Conservation (phyloP, 2,888 invertebrate species). For the Trissolcus japonicus region DNA sequence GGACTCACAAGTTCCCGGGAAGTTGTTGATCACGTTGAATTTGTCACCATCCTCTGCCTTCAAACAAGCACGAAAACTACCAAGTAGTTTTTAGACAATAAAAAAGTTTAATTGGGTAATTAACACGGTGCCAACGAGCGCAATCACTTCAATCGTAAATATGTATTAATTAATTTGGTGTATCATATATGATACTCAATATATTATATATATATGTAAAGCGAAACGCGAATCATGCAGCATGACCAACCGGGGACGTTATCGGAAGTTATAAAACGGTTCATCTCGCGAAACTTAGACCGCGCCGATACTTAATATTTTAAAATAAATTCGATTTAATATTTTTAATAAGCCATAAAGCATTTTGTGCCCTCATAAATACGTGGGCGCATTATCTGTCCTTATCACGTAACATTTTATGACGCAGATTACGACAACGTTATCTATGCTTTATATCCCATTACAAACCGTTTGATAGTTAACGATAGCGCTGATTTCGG, state of each 20-base stretch:
- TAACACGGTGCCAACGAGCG: conserved; percentile 5
- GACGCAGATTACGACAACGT: conserved; percentile 55
- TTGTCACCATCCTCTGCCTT: conserved; percentile 35
- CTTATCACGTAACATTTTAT: conserved; percentile 54
- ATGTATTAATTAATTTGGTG: background rate
- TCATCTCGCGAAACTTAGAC: background rate
- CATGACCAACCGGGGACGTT: too few relatives aligned
- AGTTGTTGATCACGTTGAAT: conserved; percentile 49
- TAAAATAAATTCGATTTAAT: conserved; percentile 32
- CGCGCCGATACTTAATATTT: conserved; percentile 24
- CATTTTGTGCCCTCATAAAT: conserved; percentile 49
- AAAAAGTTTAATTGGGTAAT: conserved; percentile 42
- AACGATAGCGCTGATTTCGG: conserved; percentile 53
- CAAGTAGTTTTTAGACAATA: conserved; percentile 19
- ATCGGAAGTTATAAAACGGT: conserved; percentile 9
- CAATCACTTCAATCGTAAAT: background rate
- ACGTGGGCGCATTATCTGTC: conserved; percentile 50
- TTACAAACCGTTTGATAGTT: conserved; percentile 53
- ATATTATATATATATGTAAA: too few relatives aligned
- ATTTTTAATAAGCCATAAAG: conserved; percentile 49
- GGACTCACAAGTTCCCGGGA: conserved; percentile 41
- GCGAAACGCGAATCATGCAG: too few relatives aligned
- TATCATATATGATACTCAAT: background rate
- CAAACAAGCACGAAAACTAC: conserved; percentile 24
- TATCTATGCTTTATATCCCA: conserved; percentile 55